These are phyloP conservation scores for Protonemura montana DNA, from an alignment of 2,888 invertebrate genomes.

Conservation along the genomic window DNA sequence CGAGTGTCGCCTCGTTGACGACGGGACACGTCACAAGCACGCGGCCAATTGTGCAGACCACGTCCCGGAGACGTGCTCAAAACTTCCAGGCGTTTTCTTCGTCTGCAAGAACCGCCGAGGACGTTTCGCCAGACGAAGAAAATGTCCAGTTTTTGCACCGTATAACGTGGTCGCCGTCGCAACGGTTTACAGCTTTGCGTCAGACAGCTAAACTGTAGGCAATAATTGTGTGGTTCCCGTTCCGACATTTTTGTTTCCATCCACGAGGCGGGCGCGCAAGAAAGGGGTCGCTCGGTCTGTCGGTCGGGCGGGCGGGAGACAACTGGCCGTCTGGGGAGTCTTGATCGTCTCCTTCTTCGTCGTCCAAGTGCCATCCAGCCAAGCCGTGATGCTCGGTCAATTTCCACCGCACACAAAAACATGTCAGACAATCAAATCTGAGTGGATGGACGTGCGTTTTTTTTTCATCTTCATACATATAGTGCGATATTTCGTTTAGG, in stretches of 20 bases:
- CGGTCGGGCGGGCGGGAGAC: background rate
- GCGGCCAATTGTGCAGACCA: background rate
- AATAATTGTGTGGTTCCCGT: background rate
- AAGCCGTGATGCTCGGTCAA: conserved; percentile 32
- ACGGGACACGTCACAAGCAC: background rate
- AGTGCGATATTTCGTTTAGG: conserved; percentile 42
- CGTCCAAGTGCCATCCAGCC: background rate
- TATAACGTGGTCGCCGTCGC: background rate
- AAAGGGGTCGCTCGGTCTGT: too few species aligned
- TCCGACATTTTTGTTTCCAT: background rate
- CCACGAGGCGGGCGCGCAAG: background rate
- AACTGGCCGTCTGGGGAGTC: background rate
- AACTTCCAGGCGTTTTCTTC: background rate
- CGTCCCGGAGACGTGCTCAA: background rate
- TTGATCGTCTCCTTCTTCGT: background rate
- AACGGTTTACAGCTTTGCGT: background rate
- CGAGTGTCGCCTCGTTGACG: conserved; percentile 32
- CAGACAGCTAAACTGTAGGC: background rate
- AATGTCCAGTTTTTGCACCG: background rate
- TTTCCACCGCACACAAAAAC: conserved; percentile 40
- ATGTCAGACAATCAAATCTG: conserved; percentile 44
- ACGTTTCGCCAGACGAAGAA: background rate
- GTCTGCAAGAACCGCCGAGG: background rate
- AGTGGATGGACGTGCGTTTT: conserved; percentile 39
- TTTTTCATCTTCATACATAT: conserved; percentile 40